Percentiles rank a stretch among this genome's conserved stretches.
Conservation (phyloP, 2,797 vertebrate genomes). For the Poliocrania exsul region DNA sequence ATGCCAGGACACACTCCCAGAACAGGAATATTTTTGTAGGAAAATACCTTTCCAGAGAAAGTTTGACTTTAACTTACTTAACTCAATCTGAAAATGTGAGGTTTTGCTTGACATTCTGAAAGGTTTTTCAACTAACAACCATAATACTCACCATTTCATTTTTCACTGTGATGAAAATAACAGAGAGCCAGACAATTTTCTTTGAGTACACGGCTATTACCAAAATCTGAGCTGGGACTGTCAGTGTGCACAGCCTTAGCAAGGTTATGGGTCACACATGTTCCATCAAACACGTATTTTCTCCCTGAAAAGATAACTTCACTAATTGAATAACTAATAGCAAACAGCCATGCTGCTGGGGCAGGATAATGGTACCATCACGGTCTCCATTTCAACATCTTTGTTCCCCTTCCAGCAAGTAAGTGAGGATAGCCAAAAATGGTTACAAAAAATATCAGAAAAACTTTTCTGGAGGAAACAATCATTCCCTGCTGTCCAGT, state of each 20-base stretch:
- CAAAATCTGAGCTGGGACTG: rapidly evolving
- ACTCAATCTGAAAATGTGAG: not conserved
- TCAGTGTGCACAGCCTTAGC: not conserved
- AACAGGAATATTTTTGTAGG: not conserved
- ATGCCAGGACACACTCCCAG: not conserved
- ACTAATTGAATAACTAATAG: not conserved
- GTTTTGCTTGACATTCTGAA: not conserved
- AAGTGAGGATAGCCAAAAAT: not conserved
- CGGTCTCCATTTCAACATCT: not conserved
- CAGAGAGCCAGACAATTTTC: not conserved
- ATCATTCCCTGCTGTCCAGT: not conserved
- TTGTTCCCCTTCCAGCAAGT: not conserved
- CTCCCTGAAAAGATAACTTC: not conserved
- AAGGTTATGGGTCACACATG: not conserved
- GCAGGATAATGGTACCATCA: rapidly evolving
- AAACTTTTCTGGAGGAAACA: not conserved
- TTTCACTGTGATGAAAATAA: not conserved
- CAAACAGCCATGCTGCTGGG: not conserved
- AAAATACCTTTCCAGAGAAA: not conserved
- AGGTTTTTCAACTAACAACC: not conserved
- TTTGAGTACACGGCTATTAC: not conserved
- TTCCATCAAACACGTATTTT: not conserved
- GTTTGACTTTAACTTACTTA: not conserved
- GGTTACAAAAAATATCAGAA: not conserved
- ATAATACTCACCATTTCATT: not conserved